Evolutionary conservation across 2,113 vertebrate species (phyloP), one percentile per base, ranked within the genome.

Genomic region (Myotis brandtii): DNA sequence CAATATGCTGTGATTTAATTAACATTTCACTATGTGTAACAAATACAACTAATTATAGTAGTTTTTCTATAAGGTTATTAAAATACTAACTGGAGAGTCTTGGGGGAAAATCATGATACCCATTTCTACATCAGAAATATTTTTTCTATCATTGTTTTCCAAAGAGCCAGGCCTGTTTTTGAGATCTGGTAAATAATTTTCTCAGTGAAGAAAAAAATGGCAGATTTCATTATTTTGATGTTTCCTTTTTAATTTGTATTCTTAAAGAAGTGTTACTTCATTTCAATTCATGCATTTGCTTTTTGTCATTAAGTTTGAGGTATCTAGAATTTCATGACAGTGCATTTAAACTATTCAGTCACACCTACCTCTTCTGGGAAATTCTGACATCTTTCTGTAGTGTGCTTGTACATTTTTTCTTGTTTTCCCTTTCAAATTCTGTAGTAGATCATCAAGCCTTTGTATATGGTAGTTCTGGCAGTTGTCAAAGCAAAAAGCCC

Each of bases 181-280:
- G 82, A 93, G 66, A 94, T 84, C n/a, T 90, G 59, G 80, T 94
- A 84, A 91, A 94, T 56, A 86, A 94, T 96, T 97, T 97, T 93
- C 94, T 97, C 96, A 93, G 80, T 93, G 70, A 89, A 95, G 86
- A 97, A 94, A 96, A 97, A 93, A 86, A 86, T 89, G 66, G 83
- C 80, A 94, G 54, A 94, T 96, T 96, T 96, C 91, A 96, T 97
- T 97, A 97, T 98, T 97, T 96, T 97, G 94, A 97, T 97, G 95
- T 97, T 97, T 96, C 46, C 23, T 81, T 92, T 97, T 94, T 90
- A 97, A 98, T 97, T 97, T 97, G 91, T 94, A 97, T 96, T 76
- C 77, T 93, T 96, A 96, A 97, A 93, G 95, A 95, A 97, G 80
- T 93, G 77, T 94, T 95, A 50, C 80, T 91, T 97, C 91, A 97